phyloP scores from a whole-genome alignment of 2,113 vertebrate genomes.

The Tapirus terrestris region DNA sequence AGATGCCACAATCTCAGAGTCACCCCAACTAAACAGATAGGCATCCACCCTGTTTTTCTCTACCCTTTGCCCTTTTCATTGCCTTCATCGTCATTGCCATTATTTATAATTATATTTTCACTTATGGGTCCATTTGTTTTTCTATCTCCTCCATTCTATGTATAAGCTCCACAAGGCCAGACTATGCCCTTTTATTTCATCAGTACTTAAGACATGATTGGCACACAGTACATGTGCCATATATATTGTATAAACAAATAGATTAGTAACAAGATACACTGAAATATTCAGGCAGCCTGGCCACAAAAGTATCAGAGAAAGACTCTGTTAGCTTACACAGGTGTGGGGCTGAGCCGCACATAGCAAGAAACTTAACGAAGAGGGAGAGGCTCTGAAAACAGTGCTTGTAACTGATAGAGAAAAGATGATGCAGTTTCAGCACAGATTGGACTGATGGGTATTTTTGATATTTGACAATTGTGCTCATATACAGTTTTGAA shows the following conservation, averaged over 20 bases:
- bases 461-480: background rate
- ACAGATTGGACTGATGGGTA: background rate
- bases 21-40: rapidly evolving
- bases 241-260: background rate
- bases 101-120: background rate
- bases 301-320: background rate
- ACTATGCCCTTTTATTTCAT: background rate
- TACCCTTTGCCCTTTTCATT: background rate
- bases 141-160: background rate
- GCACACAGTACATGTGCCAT: background rate
- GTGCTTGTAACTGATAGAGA: too few species aligned
- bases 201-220: background rate
- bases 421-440: background rate
- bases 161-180: background rate
- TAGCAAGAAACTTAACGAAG: background rate
- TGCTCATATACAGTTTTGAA: background rate
- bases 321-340: background rate
- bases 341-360: background rate
- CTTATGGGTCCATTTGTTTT: background rate
- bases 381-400: background rate
- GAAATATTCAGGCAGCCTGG: background rate
- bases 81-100: background rate
- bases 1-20: background rate
- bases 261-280: background rate
- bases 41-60: background rate